Conservation (phyloP, 2,113 vertebrate genomes). For the Morphnarchus princeps region DNA sequence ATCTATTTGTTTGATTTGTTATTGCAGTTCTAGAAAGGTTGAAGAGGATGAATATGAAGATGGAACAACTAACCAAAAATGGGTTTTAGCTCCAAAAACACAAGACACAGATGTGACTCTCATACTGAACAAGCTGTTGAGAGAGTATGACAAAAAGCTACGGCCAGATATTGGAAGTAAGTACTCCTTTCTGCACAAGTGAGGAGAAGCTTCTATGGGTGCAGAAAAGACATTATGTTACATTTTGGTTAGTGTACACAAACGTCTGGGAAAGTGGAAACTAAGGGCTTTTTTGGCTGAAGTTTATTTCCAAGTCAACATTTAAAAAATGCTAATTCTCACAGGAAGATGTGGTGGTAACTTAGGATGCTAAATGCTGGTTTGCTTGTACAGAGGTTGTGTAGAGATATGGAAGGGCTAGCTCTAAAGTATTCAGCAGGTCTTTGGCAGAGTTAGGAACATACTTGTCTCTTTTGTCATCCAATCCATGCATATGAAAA, state of each 20-base stretch:
- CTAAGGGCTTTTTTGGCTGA: neutral
- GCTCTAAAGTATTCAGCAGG: neutral
- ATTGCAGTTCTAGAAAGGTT: slow-evolving; percentile 75
- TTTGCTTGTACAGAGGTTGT: neutral
- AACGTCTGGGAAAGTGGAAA: neutral
- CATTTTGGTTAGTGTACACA: neutral
- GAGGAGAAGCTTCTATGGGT: neutral
- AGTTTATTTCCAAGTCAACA: neutral
- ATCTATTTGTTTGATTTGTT: neutral
- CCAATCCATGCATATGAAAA: neutral
- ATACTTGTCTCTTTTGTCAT: neutral
- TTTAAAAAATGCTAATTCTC: neutral
- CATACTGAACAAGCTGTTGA: slow-evolving; percentile 90
- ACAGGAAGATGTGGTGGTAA: neutral
- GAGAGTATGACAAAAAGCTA: slow-evolving; percentile 94
- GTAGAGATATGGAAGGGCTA: neutral
- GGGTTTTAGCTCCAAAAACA: slow-evolving; percentile 87
- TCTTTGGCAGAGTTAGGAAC: neutral
- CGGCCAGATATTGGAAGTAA: slow-evolving; percentile 94
- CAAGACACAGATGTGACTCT: slow-evolving; percentile 88
- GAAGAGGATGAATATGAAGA: slow-evolving; percentile 91
- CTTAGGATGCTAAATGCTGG: neutral
- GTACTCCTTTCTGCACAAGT: slow-evolving; percentile 26
- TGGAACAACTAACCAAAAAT: slow-evolving; percentile 83
- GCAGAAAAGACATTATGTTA: neutral